phyloP scores from a whole-genome alignment of 2,888 invertebrate genomes.

The Nesidiocoris tenuis region DNA sequence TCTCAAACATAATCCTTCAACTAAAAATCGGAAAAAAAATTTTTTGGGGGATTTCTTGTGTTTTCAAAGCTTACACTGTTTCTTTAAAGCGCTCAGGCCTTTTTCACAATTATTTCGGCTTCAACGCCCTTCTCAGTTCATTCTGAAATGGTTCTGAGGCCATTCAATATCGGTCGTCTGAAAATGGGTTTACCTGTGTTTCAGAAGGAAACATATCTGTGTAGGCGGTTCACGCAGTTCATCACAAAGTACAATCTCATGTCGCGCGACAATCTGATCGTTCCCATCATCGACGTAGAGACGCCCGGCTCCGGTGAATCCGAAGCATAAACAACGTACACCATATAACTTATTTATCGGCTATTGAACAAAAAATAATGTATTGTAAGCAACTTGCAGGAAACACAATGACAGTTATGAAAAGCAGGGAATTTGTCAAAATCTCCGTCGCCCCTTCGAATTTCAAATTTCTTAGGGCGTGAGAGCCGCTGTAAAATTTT shows the following conservation, averaged over 20 bases:
- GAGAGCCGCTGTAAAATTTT: neutral
- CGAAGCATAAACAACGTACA: conserved; percentile 56
- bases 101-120: too few species aligned
- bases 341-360: neutral
- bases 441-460: too few species aligned
- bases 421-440: neutral
- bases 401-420: neutral
- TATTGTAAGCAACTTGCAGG: neutral
- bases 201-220: conserved; percentile 86
- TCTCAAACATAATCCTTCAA: too few species aligned
- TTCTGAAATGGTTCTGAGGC: too few species aligned
- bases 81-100: too few species aligned
- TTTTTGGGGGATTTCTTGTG: too few species aligned
- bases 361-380: neutral
- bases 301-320: conserved; percentile 60
- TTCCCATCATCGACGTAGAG: conserved; percentile 85
- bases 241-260: conserved; percentile 98
- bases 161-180: too few species aligned
- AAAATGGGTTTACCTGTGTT: too few species aligned
- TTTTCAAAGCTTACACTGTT: too few species aligned
- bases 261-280: conserved; percentile 97
- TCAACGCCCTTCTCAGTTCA: too few species aligned
- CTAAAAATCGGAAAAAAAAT: too few species aligned
- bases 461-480: too few species aligned
- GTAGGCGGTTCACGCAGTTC: conserved; percentile 94